Conservation (phyloP, 2,888 invertebrate genomes). For the Cosmia pyralina region DNA sequence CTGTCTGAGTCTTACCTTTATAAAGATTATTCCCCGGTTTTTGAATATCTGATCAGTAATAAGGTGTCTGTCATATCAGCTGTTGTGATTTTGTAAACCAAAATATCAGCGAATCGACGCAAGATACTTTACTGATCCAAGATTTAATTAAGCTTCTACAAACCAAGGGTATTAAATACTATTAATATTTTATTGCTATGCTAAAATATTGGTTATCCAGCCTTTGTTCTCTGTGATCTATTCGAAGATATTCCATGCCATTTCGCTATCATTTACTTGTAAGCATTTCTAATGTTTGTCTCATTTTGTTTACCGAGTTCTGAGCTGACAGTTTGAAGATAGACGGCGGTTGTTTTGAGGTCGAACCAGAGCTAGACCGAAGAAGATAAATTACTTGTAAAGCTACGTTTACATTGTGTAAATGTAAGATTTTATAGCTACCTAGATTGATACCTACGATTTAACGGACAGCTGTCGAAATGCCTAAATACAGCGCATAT, state of each 20-base stretch:
- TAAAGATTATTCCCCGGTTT: neutral
- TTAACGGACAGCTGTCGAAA: neutral
- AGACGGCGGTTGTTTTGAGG: conserved; percentile 48
- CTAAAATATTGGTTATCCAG: conserved; percentile 1
- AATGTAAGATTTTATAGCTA: conserved; percentile 16
- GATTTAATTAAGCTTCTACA: conserved; percentile 19
- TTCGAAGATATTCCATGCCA: conserved; percentile 41
- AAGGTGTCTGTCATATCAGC: neutral
- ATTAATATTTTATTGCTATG: conserved; percentile 3
- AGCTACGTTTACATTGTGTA: conserved; percentile 9
- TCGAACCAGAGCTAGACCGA: conserved; percentile 45
- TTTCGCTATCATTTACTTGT: conserved; percentile 41
- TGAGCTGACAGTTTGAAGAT: conserved; percentile 46
- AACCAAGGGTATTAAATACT: no score
- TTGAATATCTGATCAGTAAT: neutral
- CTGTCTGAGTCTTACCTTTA: neutral
- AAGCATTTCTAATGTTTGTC: conserved; percentile 46
- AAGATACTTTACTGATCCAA: neutral
- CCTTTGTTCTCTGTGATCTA: neutral
- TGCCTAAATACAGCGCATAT: neutral
- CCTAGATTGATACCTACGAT: neutral
- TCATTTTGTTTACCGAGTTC: conserved; percentile 36
- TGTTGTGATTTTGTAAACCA: neutral
- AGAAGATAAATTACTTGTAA: conserved; percentile 53
- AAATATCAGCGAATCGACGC: neutral